Evolutionary conservation across 1,140 invertebrate species (phyloP).

Genomic region (Solenopsis fugax): DNA sequence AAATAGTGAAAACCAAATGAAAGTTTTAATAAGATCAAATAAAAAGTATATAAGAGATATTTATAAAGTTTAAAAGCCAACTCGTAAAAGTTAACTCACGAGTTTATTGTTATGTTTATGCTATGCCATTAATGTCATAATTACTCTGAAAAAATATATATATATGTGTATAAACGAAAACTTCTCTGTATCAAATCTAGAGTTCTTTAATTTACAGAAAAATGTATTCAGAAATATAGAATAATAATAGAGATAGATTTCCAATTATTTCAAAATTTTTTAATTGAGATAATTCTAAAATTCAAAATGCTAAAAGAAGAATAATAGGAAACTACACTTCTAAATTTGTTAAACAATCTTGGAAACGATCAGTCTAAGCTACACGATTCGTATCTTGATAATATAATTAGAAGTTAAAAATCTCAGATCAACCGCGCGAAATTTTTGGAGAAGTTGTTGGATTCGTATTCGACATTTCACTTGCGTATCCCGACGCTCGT

Average conservation of each 20-base stretch:
- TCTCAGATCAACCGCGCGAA: neutral
- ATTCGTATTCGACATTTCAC: neutral
- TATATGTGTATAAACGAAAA: neutral
- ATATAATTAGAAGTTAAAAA: neutral
- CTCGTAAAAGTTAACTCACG: neutral
- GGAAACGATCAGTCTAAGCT: neutral
- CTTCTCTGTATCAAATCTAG: neutral
- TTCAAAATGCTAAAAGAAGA: no score
- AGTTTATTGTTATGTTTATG: neutral
- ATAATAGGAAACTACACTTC: neutral
- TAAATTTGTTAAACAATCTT: neutral
- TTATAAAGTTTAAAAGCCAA: neutral
- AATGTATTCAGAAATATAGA: neutral
- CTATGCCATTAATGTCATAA: neutral
- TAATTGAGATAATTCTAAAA: neutral
- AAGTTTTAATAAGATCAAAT: conserved; percentile 10
- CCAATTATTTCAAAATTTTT: neutral
- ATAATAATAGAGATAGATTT: neutral
- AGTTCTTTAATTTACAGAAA: neutral
- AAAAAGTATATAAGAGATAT: neutral
- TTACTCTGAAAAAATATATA: neutral
- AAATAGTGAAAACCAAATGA: no score
- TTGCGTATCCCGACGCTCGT: neutral
- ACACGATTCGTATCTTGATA: neutral
- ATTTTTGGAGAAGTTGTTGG: neutral